These are phyloP conservation scores for Laticauda laticaudata DNA, from an alignment of 2,113 vertebrate genomes.

Conservation along the genomic window DNA sequence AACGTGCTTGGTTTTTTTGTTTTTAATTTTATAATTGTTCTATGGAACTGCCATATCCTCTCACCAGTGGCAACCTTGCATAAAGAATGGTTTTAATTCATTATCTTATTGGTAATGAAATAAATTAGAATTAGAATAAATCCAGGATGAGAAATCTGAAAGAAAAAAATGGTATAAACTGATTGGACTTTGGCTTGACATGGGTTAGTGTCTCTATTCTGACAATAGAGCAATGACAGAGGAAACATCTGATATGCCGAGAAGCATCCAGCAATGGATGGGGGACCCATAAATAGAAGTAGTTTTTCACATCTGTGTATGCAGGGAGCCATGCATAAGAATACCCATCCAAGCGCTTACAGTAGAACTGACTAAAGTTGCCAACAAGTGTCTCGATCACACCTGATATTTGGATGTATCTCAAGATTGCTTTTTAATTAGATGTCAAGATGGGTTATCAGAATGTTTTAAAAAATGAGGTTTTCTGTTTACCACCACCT, in stretches of 20 bases:
- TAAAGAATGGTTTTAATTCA: neutral
- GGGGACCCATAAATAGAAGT: neutral
- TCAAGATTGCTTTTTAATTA: neutral
- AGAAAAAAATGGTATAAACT: neutral
- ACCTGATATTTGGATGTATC: neutral
- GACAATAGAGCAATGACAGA: no score
- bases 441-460: neutral
- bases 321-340: neutral
- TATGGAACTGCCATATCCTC: neutral
- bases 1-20: neutral
- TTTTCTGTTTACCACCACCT: no score
- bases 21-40: neutral
- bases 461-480: neutral
- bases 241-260: neutral
- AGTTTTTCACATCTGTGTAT: neutral
- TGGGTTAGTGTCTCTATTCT: neutral
- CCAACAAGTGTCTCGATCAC: neutral
- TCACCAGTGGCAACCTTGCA: neutral
- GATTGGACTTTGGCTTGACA: neutral
- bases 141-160: neutral
- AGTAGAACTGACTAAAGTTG: neutral
- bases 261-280: neutral
- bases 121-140: neutral
- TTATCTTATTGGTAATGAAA: neutral
- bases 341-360: neutral